Evolutionary conservation across 1,140 invertebrate genomes (phyloP), one percentile per base, ranked within the genome.

Genomic region (Hypothenemus hampei): DNA sequence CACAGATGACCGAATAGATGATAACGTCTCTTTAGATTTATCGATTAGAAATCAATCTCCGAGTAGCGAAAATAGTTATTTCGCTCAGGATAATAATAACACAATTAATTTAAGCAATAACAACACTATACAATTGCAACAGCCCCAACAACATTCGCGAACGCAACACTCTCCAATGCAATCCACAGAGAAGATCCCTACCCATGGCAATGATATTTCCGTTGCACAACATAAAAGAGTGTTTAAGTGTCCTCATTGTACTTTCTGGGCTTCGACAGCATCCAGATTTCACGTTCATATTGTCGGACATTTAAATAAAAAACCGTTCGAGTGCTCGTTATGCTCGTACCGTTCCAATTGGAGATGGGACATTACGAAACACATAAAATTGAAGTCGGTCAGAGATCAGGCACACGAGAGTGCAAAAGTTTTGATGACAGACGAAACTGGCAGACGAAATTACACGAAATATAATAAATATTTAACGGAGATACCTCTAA

Each of bases 321-420:
- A 93, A 69, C 93, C 93, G 3, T 97, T 95, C 69, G 90, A 93
- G 73, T 97, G 94, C 77, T 96, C 93, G 3, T 76, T 90, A 3
- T 97, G 94, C 75, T 83, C 87, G 18, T 93, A 94, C 68, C 84
- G 91, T 57, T 94, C 91, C 18, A 95, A 95, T 73, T 95, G 91
- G 91, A 80, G 90, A 57, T 95, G 91, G 91, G 91, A 94, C 73
- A 93, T 97, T 53, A 93, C 90, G 33, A 96, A 96, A 75, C 93
- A 97, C 71, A 95, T 96, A 50, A 86, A 89, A 68, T 75, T 93
- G 62, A 93, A 92, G 77, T 85, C 86, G 11, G 84, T 85, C 11
- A 77, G 87, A 49, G 91, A 94, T 75, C 79, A 81, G 47, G 81
- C 82, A 29, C 89, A 94, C 70, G 79, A 80, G 61, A 79, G 77